These are phyloP conservation scores for Heliocidaris erythrogramma DNA, from an alignment of 35 echinoderm and acorn worm genomes.

Conservation along the genomic window DNA sequence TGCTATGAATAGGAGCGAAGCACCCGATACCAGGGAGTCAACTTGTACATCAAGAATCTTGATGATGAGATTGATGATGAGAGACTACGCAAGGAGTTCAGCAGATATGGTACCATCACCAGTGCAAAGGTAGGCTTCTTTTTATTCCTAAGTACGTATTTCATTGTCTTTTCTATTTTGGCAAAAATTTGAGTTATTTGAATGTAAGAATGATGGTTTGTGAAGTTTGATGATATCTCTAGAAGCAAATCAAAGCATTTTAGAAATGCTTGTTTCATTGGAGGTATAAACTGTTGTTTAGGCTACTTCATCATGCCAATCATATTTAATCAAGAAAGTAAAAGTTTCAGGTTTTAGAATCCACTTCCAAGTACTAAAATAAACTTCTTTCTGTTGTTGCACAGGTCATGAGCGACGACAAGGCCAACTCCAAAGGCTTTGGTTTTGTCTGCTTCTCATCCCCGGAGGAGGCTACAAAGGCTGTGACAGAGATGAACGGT, in stretches of 20 bases:
- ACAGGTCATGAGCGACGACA: constrained; percentile 91
- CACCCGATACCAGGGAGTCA: constrained; percentile 89
- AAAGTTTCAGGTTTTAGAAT: too few relatives aligned
- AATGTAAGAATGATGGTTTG: too few relatives aligned
- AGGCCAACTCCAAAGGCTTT: constrained; percentile 77
- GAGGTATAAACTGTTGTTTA: too few relatives aligned
- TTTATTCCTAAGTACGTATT: neutral
- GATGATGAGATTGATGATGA: constrained; percentile 98
- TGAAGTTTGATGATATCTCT: too few relatives aligned
- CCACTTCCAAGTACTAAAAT: too few relatives aligned
- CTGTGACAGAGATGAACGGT: constrained; percentile 96
- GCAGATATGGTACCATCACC: constrained; percentile 91
- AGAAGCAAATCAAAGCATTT: too few relatives aligned
- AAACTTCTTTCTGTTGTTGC: neutral
- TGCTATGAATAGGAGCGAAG: constrained; percentile 55
- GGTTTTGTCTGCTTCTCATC: constrained; percentile 98
- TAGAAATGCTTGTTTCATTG: too few relatives aligned
- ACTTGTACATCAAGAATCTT: constrained; percentile 98
- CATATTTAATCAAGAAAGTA: too few relatives aligned
- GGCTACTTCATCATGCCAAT: too few relatives aligned
- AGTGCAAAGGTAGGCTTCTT: constrained; percentile 80
- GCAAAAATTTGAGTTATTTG: too few relatives aligned
- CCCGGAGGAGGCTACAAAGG: constrained; percentile 96
- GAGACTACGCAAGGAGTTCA: constrained; percentile 85
- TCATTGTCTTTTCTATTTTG: neutral